Evolutionary conservation across 2,888 invertebrate species (phyloP), one percentile per base, ranked within the genome.

Genomic region (Phymatocera aterrima): DNA sequence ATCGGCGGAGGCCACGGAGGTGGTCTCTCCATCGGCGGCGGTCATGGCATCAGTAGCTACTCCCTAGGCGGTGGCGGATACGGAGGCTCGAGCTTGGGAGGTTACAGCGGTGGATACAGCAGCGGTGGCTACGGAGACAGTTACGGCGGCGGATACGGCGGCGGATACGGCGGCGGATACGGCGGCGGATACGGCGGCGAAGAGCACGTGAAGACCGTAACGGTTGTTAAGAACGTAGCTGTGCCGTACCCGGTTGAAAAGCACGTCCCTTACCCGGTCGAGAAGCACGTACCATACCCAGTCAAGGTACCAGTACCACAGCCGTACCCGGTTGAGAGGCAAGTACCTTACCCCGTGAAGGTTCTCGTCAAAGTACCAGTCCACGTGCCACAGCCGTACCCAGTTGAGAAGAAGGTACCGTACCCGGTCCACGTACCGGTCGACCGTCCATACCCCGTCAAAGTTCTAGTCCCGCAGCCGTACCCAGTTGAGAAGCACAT

Each of bases 311-410:
- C 93, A 79, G 93, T 94, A 74, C 95, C 95, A 40, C 93, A 93
- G 80, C 95, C 95, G 70, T 95, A 95, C 91, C 95, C 95, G 34
- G 95, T 95, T 28, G 94, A 94, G 79, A 91, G 89, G 83, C 93
- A 93, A 78, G 93, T 95, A 83, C 95, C 95, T 60, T 93, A 94
- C 87, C 95, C 95, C 85, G 95, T 96, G 82, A 95, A 95, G 92
- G 95, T 95, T 90, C 93, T 93, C 91, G 94, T 96, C 74, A 95
- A 96, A 90, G 95, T 96, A 79, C 95, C 95, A 83, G 94, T 95
- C 80, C 95, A 95, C 87, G 94, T 96, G 80, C 95, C 95, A 48
- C 94, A 94, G 83, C 95, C 95, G 82, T 96, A 96, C 91, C 95
- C 96, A 57, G 96, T 96, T 54, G 95, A 95, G 91, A 96, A 94